Percentiles rank a stretch among this genome's conserved stretches.
Conservation (phyloP, 1,140 invertebrate species). For the Drosophila carrolli region DNA sequence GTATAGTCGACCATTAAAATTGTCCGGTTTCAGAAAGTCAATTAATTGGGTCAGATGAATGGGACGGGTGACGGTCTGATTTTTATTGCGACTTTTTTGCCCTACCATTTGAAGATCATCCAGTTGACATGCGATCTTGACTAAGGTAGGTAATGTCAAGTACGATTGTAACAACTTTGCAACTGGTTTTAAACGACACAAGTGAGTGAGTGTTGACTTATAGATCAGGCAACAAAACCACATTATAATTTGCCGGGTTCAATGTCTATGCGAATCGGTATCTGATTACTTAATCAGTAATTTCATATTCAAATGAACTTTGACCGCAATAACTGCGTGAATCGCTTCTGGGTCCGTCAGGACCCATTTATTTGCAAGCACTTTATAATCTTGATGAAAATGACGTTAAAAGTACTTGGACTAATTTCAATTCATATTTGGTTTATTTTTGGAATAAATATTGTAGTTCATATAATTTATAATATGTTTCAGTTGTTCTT, state of each 20-base stretch:
- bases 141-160: conserved; percentile 14
- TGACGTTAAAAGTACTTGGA: too few species aligned
- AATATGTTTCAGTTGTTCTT: too few species aligned
- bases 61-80: background rate
- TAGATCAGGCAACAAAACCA: conserved; percentile 10
- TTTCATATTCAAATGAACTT: conserved; percentile 48
- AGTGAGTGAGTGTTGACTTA: conserved; percentile 23
- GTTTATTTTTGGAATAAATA: too few species aligned
- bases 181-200: conserved; percentile 33
- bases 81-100: background rate
- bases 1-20: background rate
- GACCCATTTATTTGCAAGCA: background rate
- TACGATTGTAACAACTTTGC: conserved; percentile 9
- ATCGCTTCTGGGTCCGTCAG: conserved; percentile 1
- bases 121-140: conserved; percentile 32
- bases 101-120: conserved; percentile 7
- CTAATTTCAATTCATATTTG: too few species aligned
- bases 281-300: conserved; percentile 44
- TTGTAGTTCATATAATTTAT: too few species aligned
- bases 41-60: background rate
- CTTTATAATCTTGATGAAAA: too few species aligned
- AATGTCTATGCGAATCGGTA: conserved; percentile 48
- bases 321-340: conserved; percentile 34
- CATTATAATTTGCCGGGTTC: conserved; percentile 12
- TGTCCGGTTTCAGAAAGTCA: background rate